Conservation (phyloP, 2,888 invertebrate species). For the Leptinotarsa juncta region DNA sequence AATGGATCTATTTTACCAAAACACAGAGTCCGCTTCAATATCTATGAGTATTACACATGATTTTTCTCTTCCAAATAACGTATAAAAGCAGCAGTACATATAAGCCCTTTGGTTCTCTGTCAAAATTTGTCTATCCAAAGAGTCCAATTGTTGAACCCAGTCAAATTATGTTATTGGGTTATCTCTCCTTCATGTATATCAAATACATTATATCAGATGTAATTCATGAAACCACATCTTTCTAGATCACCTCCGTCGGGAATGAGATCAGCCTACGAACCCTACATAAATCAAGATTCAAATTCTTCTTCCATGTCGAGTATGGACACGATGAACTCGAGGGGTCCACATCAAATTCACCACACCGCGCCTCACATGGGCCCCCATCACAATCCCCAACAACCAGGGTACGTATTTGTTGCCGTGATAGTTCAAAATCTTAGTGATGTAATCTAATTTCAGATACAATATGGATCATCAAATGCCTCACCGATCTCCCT, state of each 20-base stretch:
- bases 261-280: conserved; percentile 70
- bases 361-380: conserved; percentile 54
- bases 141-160: no score
- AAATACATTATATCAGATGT: neutral
- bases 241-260: conserved; percentile 66
- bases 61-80: no score
- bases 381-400: conserved; percentile 69
- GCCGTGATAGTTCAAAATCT: neutral
- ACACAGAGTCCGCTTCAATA: no score
- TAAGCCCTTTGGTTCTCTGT: no score
- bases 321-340: conserved; percentile 73
- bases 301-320: conserved; percentile 76
- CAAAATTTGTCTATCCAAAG: no score
- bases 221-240: conserved; percentile 1
- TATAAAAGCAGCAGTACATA: no score
- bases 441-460: neutral
- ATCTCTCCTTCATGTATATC: neutral
- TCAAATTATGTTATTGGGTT: neutral
- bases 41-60: no score
- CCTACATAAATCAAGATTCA: conserved; percentile 77
- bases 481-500: conserved; percentile 69
- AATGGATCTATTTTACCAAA: no score
- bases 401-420: conserved; percentile 45
- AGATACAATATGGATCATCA: conserved; percentile 69
- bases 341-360: conserved; percentile 66